Evolutionary conservation across 2,888 invertebrate genomes (phyloP).

Genomic region (Orthosia incerta): DNA sequence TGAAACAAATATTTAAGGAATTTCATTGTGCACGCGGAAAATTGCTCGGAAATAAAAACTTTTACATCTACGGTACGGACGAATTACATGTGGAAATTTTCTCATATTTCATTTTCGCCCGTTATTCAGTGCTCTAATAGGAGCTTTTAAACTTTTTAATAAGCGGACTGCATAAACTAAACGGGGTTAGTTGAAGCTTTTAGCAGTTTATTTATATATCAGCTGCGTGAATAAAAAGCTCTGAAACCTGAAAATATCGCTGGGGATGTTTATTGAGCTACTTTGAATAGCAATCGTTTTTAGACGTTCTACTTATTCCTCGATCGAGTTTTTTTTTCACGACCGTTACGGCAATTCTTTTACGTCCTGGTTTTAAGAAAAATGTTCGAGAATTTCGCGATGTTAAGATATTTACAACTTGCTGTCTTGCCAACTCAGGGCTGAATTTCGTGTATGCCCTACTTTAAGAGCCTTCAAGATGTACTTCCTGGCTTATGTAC

Average conservation of each 20-base stretch:
- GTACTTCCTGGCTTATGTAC: constrained; percentile 26
- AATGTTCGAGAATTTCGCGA: constrained; percentile 47
- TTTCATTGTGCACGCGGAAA: constrained; percentile 59
- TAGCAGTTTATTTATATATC: constrained; percentile 30
- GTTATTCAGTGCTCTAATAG: constrained; percentile 49
- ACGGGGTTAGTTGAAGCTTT: constrained; percentile 45
- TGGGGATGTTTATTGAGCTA: constrained; percentile 26
- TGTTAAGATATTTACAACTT: constrained; percentile 57
- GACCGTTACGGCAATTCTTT: constrained; percentile 41
- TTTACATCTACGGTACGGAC: constrained; percentile 47
- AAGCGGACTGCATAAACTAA: constrained; percentile 45
- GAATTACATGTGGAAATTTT: constrained; percentile 54
- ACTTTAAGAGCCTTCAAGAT: constrained; percentile 48
- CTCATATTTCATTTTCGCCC: constrained; percentile 46
- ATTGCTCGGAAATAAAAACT: constrained; percentile 63
- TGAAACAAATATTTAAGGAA: constrained; percentile 57
- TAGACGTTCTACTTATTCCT: constrained; percentile 28
- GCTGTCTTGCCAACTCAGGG: constrained; percentile 52
- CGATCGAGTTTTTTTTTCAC: constrained; percentile 38
- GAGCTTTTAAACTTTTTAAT: constrained; percentile 59
- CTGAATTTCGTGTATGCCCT: constrained; percentile 46
- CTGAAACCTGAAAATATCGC: constrained; percentile 27
- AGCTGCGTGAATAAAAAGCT: constrained; percentile 18
- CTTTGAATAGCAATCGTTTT: constrained; percentile 43
- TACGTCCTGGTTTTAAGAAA: constrained; percentile 46